These are phyloP conservation scores for Chrysemys picta DNA, from an alignment of 2,113 vertebrate species.

Conservation along the genomic window DNA sequence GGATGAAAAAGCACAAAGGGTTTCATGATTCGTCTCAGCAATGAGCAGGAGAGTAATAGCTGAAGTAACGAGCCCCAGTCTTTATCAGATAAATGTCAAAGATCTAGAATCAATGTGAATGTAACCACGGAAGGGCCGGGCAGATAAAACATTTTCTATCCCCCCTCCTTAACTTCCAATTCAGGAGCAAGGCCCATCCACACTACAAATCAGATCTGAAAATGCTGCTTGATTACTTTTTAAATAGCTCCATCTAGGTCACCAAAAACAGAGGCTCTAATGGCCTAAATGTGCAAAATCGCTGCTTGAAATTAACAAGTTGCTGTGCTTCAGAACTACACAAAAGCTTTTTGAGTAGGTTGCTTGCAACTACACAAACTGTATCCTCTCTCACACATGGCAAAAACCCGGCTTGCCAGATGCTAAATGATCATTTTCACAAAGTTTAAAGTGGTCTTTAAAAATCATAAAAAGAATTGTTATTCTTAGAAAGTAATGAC, in stretches of 20 bases:
- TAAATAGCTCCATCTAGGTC: constrained; percentile 75
- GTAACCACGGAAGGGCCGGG: constrained; percentile 18
- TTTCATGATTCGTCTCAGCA: constrained; percentile 32
- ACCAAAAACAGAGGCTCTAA: constrained; percentile 76
- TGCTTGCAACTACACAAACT: constrained; percentile 67
- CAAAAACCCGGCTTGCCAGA: constrained; percentile 64
- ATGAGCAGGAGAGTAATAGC: constrained; percentile 25
- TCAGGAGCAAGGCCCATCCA: constrained; percentile 62
- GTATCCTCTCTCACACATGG: constrained; percentile 58
- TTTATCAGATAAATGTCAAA: constrained; percentile 57
- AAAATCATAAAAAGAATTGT: constrained; percentile 58
- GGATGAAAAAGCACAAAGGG: background rate
- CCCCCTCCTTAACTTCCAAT: constrained; percentile 13
- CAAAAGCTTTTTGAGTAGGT: constrained; percentile 69
- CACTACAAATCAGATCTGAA: constrained; percentile 64
- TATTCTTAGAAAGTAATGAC: constrained; percentile 67
- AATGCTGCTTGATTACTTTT: constrained; percentile 76
- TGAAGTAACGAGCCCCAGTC: constrained; percentile 6
- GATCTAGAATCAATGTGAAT: constrained; percentile 45
- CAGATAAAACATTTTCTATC: constrained; percentile 30
- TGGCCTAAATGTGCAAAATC: constrained; percentile 76
- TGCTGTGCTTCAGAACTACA: constrained; percentile 64
- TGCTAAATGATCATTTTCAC: constrained; percentile 62
- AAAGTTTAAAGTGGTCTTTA: constrained; percentile 50
- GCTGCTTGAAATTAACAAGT: constrained; percentile 76